Evolutionary conservation across 2,113 vertebrate species (phyloP).

Genomic region (Symphodus melops): DNA sequence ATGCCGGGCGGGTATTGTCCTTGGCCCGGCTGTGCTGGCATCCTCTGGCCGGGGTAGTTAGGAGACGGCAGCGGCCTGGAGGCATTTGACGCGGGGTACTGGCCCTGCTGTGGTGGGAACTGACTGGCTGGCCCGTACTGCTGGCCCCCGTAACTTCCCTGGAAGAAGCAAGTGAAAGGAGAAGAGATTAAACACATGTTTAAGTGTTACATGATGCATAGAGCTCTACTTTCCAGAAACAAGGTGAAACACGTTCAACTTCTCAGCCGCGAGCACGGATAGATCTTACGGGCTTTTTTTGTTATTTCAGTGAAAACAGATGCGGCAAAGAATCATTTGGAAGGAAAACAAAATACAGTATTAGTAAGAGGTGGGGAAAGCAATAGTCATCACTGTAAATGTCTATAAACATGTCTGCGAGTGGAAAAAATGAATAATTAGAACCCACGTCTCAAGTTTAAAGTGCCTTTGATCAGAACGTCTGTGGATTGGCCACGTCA

Average conservation of each 20-base stretch:
- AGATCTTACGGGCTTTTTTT: neutral
- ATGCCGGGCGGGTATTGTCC: slow-evolving; percentile 95
- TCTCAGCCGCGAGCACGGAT: neutral
- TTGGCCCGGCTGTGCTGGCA: slow-evolving; percentile 92
- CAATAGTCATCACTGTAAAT: no score
- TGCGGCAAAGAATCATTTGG: neutral
- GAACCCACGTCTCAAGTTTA: no score
- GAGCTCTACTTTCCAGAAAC: neutral
- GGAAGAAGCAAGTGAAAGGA: slow-evolving; percentile 32
- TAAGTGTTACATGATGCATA: neutral
- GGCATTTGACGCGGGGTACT: slow-evolving; percentile 92
- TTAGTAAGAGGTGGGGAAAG: neutral
- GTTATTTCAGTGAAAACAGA: neutral
- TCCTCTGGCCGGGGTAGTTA: slow-evolving; percentile 95
- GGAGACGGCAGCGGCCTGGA: slow-evolving; percentile 94
- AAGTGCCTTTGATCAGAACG: no score
- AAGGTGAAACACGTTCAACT: neutral
- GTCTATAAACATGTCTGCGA: no score
- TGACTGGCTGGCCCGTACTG: slow-evolving; percentile 98
- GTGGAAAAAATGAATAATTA: no score
- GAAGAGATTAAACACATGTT: neutral
- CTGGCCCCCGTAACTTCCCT: slow-evolving; percentile 95
- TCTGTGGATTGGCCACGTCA: no score
- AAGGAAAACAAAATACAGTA: neutral
- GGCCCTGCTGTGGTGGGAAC: slow-evolving; percentile 96